Evolutionary conservation across 2,888 invertebrate species (phyloP).

Genomic region (Caenorhabditis angaria): DNA sequence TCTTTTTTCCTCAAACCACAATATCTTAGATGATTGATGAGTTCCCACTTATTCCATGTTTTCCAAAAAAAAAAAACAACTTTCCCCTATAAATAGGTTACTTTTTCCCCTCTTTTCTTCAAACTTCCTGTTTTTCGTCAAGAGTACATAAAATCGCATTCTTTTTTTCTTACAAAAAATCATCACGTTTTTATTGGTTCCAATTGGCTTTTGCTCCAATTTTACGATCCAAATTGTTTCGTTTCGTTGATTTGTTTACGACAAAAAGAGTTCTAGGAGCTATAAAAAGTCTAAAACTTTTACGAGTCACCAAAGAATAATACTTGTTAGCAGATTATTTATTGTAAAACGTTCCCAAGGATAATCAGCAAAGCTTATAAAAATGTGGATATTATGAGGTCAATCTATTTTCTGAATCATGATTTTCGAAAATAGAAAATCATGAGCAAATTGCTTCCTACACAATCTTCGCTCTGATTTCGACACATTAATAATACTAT

Average conservation of each 20-base stretch:
- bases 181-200: not conserved
- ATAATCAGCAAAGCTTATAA: too few relatives aligned
- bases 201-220: not conserved
- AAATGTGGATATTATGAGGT: too few relatives aligned
- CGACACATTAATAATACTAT: not conserved
- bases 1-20: too few relatives aligned
- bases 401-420: too few relatives aligned
- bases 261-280: conserved; percentile 39
- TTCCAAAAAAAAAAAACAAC: not conserved
- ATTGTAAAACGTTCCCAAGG: too few relatives aligned
- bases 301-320: too few relatives aligned
- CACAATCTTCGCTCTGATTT: not conserved
- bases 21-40: too few relatives aligned
- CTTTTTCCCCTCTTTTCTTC: not conserved
- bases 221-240: conserved; percentile 2
- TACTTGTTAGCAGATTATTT: too few relatives aligned
- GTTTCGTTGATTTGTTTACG: not conserved
- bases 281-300: too few relatives aligned
- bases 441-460: too few relatives aligned
- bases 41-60: not conserved
- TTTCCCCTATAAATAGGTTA: too few relatives aligned
- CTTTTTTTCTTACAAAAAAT: not conserved
- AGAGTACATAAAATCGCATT: not conserved
- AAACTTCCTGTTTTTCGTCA: conserved; percentile 1
- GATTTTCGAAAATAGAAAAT: too few relatives aligned